These are phyloP conservation scores for Acanthosepion lycidas DNA, from an alignment of 2,888 invertebrate species.

Conservation along the genomic window DNA sequence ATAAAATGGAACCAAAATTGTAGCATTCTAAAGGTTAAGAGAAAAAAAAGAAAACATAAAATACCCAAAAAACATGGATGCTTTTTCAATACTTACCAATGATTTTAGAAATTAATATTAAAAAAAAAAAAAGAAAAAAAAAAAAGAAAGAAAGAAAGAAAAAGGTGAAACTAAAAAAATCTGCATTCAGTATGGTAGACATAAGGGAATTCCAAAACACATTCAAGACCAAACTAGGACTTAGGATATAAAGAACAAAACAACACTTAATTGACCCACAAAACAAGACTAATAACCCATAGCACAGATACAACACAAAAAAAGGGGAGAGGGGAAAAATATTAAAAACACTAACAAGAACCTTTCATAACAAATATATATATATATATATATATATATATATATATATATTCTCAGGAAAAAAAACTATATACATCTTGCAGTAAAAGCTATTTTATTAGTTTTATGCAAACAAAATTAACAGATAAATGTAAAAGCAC, in stretches of 20 bases:
- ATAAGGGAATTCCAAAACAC: not conserved
- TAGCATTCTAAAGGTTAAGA: not conserved
- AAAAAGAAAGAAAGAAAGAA: too few species aligned
- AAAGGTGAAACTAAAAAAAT: not conserved
- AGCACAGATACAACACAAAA: not conserved
- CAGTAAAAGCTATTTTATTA: not conserved
- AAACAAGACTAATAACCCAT: not conserved
- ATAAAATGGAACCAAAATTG: not conserved
- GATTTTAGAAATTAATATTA: not conserved
- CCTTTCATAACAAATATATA: slow-evolving; percentile 33
- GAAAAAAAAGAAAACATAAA: not conserved
- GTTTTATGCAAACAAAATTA: not conserved
- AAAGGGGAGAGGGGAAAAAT: not conserved
- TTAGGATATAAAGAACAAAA: not conserved
- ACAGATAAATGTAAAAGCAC: slow-evolving; percentile 24
- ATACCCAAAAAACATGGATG: not conserved
- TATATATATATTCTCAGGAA: not conserved
- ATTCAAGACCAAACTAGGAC: not conserved
- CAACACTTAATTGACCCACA: slow-evolving; percentile 33
- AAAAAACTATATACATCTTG: not conserved
- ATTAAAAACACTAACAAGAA: not conserved
- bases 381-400: not conserved
- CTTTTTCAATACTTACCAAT: slow-evolving; percentile 16
- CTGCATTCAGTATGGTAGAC: not conserved
- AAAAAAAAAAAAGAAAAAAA: not conserved